Conservation (phyloP, 2,113 vertebrate species). For the Psilopogon haemacephalus region DNA sequence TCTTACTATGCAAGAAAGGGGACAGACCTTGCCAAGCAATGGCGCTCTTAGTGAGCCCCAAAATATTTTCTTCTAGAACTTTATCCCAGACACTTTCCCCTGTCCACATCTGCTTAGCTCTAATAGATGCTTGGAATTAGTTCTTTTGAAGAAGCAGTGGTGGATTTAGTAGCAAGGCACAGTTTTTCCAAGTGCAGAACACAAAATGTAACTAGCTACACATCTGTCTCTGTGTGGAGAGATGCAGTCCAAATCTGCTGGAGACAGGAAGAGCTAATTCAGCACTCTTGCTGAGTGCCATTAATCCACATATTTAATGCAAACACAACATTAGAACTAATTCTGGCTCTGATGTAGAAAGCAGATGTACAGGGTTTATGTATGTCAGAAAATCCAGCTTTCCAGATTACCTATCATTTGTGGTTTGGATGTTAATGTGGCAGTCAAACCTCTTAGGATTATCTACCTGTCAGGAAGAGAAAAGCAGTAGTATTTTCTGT, state of each 20-base stretch:
- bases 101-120: neutral
- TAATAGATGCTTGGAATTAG: neutral
- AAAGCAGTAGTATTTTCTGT: conserved; percentile 42
- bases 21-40: neutral
- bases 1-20: neutral
- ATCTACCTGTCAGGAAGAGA: conserved; percentile 64
- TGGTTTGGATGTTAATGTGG: conserved; percentile 60
- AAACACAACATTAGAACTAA: conserved; percentile 62
- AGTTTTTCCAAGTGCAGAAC: neutral
- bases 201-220: neutral
- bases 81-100: neutral
- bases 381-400: conserved; percentile 64
- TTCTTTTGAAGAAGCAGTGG: conserved; percentile 1
- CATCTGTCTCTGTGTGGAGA: conserved; percentile 33
- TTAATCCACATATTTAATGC: conserved; percentile 65
- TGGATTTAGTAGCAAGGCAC: conserved; percentile 9
- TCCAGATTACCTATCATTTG: conserved; percentile 62
- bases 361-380: conserved; percentile 43
- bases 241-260: conserved; percentile 30
- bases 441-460: conserved; percentile 66
- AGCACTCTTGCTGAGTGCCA: conserved; percentile 55
- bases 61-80: neutral
- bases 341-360: conserved; percentile 63
- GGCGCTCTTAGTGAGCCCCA: neutral
- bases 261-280: conserved; percentile 62